These are phyloP conservation scores for Malthinus flaveolus DNA, from an alignment of 2,888 invertebrate species.

Conservation along the genomic window DNA sequence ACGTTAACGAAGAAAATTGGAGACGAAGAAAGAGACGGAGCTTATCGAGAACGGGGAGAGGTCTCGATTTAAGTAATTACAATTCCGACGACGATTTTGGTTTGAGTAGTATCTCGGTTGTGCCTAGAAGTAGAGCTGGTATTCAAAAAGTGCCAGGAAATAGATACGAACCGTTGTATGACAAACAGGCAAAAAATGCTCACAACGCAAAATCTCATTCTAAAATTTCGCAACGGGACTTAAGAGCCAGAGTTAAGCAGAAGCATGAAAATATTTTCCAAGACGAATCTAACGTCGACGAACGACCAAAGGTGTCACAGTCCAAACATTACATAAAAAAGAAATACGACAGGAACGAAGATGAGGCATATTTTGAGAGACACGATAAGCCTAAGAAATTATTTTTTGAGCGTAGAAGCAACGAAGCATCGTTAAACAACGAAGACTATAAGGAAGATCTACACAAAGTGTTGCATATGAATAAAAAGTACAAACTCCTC, in stretches of 20 bases:
- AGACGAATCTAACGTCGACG: no score
- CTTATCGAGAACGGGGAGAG: conserved; percentile 10
- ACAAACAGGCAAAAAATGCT: conserved; percentile 4
- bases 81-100: conserved; percentile 22
- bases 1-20: conserved; percentile 1
- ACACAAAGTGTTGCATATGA: conserved; percentile 2
- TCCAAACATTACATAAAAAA: not conserved
- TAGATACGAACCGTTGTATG: conserved; percentile 17
- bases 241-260: not conserved
- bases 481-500: not conserved
- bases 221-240: not conserved
- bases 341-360: not conserved
- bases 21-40: conserved; percentile 5
- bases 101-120: conserved; percentile 24
- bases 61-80: conserved; percentile 19
- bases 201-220: not conserved
- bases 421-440: not conserved
- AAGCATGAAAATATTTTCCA: not conserved
- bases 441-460: not conserved
- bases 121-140: conserved; percentile 27
- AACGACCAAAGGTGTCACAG: not conserved
- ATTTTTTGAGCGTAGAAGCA: not conserved
- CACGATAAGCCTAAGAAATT: no score
- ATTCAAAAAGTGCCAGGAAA: conserved; percentile 30
- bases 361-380: not conserved